Evolutionary conservation across 2,797 vertebrate species (phyloP).

Genomic region (Novumbra hubbsi): DNA sequence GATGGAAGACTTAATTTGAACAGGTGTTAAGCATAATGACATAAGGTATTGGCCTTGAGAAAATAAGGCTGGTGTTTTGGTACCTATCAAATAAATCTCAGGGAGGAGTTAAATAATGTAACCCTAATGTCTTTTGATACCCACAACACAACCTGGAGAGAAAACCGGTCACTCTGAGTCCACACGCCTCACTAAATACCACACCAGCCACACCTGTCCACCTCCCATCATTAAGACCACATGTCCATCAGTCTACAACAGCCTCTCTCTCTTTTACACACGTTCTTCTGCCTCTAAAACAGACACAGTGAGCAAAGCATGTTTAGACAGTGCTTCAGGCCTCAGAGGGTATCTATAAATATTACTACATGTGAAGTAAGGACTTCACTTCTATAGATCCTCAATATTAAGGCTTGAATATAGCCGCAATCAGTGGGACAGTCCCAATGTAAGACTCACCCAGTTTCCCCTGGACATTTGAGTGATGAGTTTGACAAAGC

Average conservation of each 20-base stretch:
- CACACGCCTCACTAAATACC: constrained; percentile 5
- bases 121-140: not conserved
- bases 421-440: constrained; percentile 6
- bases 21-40: constrained; percentile 52
- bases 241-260: constrained; percentile 6
- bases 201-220: not conserved
- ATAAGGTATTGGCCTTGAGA: constrained; percentile 45
- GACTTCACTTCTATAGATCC: constrained; percentile 4
- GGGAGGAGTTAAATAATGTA: constrained; percentile 14
- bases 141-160: constrained; percentile 15
- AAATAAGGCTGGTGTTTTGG: constrained; percentile 43
- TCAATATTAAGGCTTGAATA: not conserved
- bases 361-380: constrained; percentile 25
- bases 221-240: constrained; percentile 8
- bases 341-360: not conserved
- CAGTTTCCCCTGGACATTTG: constrained; percentile 35
- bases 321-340: not conserved
- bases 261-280: not conserved
- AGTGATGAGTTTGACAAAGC: constrained; percentile 21
- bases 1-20: constrained; percentile 36
- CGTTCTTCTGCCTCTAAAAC: constrained; percentile 13
- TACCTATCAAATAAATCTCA: constrained; percentile 38
- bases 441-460: constrained; percentile 26
- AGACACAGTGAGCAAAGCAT: constrained; percentile 1
- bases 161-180: not conserved